Evolutionary conservation across 2,888 invertebrate genomes (phyloP), one percentile per base, ranked within the genome.

Genomic region (Microctonus brassicae): DNA sequence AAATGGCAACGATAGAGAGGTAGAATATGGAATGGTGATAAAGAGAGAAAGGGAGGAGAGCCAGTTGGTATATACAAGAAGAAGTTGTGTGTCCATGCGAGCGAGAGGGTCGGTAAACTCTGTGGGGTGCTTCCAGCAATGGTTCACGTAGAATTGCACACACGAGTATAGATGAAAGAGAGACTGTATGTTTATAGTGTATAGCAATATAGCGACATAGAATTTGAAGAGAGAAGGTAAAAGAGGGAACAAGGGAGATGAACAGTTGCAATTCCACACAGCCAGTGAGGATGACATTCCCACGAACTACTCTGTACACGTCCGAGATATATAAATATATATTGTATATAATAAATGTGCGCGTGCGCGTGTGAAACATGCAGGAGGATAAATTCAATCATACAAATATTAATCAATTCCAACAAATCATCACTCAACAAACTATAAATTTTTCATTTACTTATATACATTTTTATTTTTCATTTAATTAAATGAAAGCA

Each of bases 321-420:
- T 65, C 61, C 53, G 11, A n/a, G n/a, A n/a, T n/a, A n/a, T n/a
- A n/a, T n/a, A n/a, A n/a, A n/a, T n/a, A n/a, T n/a, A n/a, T n/a
- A n/a, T n/a, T n/a, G n/a, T n/a, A n/a, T n/a, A n/a, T n/a, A n/a
- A n/a, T n/a, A n/a, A n/a, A n/a, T n/a, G n/a, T n/a, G n/a, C n/a
- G n/a, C n/a, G n/a, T n/a, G n/a, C n/a, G n/a, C n/a, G n/a, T n/a
- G n/a, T n/a, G n/a, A n/a, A n/a, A n/a, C n/a, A 60, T 36, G 57
- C 24, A 20, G 42, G n/a, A 24, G 13, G 34, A 29, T 53, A 66
- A 66, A 52, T 64, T 62, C 71, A 74, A 78, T 76, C 75, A 70
- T 74, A 69, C 74, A 17, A 47, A 61, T 74, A 75, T 75, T 79
- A 78, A 79, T 77, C 76, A 76, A 76, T 76, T 73, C 68, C 36